Evolutionary conservation across 2,797 vertebrate genomes (phyloP).

Genomic region (Poeciliopsis infans): DNA sequence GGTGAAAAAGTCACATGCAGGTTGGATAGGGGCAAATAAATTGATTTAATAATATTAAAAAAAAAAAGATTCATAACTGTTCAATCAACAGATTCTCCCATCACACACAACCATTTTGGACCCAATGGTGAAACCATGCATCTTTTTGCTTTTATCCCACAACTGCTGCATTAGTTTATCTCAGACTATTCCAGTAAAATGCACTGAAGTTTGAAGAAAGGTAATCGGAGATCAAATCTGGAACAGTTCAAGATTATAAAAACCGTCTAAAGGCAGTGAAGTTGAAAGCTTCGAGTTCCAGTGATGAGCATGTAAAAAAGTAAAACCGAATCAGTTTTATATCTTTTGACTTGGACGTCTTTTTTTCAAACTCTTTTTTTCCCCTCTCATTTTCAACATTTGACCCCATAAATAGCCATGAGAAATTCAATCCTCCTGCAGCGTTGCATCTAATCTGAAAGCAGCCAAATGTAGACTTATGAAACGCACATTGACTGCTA

Average conservation of each 20-base stretch:
- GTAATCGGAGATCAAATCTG: background rate
- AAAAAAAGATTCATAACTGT: too few relatives aligned
- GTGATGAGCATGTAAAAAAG: background rate
- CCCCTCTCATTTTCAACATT: slow-evolving; percentile 1
- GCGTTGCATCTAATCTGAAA: slow-evolving; percentile 4
- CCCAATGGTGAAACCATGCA: background rate
- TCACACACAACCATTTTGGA: background rate
- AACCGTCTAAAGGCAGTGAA: background rate
- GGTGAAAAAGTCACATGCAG: too few relatives aligned
- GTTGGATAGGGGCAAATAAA: too few relatives aligned
- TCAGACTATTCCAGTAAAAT: background rate
- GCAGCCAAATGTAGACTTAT: slow-evolving; percentile 14
- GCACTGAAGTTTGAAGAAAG: background rate
- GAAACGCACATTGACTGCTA: slow-evolving; percentile 11
- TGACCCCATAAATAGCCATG: slow-evolving; percentile 24
- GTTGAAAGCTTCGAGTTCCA: background rate
- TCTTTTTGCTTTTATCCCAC: background rate
- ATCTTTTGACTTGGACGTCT: background rate
- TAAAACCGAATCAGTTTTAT: background rate
- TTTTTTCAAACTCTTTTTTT: background rate
- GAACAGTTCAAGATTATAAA: background rate
- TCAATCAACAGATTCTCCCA: background rate
- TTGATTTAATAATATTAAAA: too few relatives aligned
- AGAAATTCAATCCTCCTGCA: slow-evolving; percentile 12
- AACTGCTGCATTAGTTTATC: background rate